phyloP scores from a whole-genome alignment of 2,888 invertebrate genomes.

The Myathropa florea region DNA sequence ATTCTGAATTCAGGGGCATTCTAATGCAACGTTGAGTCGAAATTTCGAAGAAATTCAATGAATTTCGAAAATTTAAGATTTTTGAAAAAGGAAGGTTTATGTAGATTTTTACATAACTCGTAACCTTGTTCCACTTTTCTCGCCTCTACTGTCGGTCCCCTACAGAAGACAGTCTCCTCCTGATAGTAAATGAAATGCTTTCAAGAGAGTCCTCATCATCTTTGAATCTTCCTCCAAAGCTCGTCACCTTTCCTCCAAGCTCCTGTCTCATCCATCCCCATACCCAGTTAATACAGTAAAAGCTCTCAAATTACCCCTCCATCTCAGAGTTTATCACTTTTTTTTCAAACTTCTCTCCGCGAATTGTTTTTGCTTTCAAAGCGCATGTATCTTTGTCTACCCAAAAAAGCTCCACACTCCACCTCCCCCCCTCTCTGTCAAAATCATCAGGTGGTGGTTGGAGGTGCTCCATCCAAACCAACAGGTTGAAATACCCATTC shows the following conservation, averaged over 20 bases:
- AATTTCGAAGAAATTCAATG: no score
- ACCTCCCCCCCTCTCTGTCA: neutral
- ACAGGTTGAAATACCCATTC: slow-evolving; percentile 55
- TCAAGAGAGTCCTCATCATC: neutral
- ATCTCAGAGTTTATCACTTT: neutral
- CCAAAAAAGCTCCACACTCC: neutral
- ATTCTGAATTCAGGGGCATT: no score
- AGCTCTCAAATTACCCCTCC: slow-evolving; percentile 23
- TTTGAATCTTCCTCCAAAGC: neutral
- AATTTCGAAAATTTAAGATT: no score
- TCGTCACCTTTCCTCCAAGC: neutral
- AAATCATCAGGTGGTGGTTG: slow-evolving; percentile 65
- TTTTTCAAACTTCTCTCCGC: neutral
- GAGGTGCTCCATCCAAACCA: slow-evolving; percentile 46
- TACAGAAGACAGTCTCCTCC: neutral
- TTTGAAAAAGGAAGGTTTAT: no score
- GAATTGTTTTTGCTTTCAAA: neutral
- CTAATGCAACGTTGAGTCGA: no score
- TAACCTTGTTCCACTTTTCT: neutral
- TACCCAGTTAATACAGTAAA: slow-evolving; percentile 15
- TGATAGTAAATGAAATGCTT: neutral
- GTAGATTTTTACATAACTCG: no score
- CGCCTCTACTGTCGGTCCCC: neutral
- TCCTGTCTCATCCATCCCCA: neutral
- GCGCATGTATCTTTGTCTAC: neutral